Conservation (phyloP, 2,888 invertebrate genomes). For the Drosophila macrospina region DNA sequence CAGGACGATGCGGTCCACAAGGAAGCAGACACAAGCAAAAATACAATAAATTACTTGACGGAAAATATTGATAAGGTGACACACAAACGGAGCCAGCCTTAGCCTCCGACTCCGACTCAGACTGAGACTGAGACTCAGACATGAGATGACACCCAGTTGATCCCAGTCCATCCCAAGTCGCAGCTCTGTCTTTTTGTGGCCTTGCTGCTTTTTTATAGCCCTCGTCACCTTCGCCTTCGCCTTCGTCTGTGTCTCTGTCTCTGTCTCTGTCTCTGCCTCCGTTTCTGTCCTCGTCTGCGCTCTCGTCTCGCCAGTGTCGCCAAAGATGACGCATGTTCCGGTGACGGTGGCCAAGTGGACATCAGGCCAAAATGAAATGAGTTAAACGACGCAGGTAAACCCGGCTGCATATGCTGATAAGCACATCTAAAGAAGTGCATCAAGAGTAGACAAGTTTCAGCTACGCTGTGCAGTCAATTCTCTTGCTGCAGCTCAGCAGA, state of each 20-base stretch:
- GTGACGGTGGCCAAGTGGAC: slow-evolving; percentile 32
- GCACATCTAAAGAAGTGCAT: slow-evolving; percentile 10
- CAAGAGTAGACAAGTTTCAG: background rate
- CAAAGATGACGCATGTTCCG: slow-evolving; percentile 76
- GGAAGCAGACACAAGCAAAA: slow-evolving; percentile 69
- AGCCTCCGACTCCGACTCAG: background rate
- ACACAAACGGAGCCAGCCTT: slow-evolving; percentile 45
- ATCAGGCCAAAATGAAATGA: slow-evolving; percentile 70
- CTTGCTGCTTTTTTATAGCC: slow-evolving; percentile 61
- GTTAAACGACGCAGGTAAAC: slow-evolving; percentile 74
- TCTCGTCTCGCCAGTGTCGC: slow-evolving; percentile 65
- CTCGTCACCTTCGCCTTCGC: slow-evolving; percentile 23
- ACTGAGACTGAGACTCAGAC: slow-evolving; percentile 32
- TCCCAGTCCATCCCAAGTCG: slow-evolving; percentile 46
- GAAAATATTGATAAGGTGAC: slow-evolving; percentile 83
- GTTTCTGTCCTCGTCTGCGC: slow-evolving; percentile 27
- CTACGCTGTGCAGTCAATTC: background rate
- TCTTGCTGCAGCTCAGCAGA: background rate
- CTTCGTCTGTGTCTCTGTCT: slow-evolving; percentile 31
- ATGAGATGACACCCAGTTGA: slow-evolving; percentile 73
- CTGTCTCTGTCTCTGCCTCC: slow-evolving; percentile 21
- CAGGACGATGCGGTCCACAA: slow-evolving; percentile 53
- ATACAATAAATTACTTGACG: slow-evolving; percentile 83
- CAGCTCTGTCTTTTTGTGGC: slow-evolving; percentile 28
- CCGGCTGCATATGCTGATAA: slow-evolving; percentile 57